These are phyloP conservation scores for Accipiter virgatus DNA, from an alignment of 2,113 vertebrate genomes.

Conservation along the genomic window DNA sequence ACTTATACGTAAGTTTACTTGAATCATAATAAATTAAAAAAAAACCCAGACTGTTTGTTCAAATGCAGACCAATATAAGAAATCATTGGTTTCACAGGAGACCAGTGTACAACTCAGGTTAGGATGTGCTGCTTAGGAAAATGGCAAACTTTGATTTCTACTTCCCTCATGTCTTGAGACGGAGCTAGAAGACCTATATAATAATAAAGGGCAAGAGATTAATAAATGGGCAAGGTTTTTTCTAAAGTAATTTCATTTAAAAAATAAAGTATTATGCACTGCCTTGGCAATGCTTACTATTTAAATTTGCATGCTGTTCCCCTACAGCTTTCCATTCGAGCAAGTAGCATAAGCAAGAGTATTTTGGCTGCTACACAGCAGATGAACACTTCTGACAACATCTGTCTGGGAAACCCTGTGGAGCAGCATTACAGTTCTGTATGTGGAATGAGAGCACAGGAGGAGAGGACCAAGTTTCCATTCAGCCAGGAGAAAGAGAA, in stretches of 20 bases:
- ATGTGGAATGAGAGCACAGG: background rate
- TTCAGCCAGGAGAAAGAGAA: background rate
- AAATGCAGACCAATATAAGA: background rate
- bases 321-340: background rate
- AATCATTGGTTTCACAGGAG: background rate
- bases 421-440: background rate
- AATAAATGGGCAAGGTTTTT: background rate
- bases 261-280: background rate
- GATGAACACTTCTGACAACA: background rate
- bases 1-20: background rate
- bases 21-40: background rate
- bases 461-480: background rate
- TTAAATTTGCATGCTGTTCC: background rate
- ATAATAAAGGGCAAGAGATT: background rate
- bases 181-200: background rate
- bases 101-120: background rate
- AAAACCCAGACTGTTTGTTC: background rate
- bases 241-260: background rate
- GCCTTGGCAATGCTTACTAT: background rate
- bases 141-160: background rate
- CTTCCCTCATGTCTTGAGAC: background rate
- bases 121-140: background rate
- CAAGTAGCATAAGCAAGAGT: background rate
- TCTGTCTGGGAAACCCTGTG: background rate
- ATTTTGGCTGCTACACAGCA: background rate